A percentile compares a stretch with the other conserved stretches of the same genome.
phyloP scores from a whole-genome alignment of 2,113 vertebrate species.

The Mohoua ochrocephala region DNA sequence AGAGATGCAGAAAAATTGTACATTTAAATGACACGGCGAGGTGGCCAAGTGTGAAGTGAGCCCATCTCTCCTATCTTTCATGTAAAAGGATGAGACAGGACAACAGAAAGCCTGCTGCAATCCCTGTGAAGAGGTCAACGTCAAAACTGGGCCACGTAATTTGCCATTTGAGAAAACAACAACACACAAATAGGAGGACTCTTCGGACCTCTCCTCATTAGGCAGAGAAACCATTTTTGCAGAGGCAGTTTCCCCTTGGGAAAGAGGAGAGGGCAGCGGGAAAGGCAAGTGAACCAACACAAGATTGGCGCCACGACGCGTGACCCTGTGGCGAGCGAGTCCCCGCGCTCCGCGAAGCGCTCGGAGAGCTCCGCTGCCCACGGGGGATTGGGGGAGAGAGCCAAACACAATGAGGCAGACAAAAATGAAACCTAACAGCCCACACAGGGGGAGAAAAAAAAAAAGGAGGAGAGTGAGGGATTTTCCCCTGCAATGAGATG shows the following conservation, averaged over 20 bases:
- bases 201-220: slow-evolving; percentile 42
- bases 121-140: slow-evolving; percentile 22
- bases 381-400: neutral
- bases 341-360: neutral
- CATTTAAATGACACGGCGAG: slow-evolving; percentile 58
- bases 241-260: slow-evolving; percentile 34
- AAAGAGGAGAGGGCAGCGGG: neutral
- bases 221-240: slow-evolving; percentile 7
- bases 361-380: neutral
- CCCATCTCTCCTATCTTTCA: slow-evolving; percentile 38
- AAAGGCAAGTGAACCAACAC: slow-evolving; percentile 41
- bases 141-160: slow-evolving; percentile 25
- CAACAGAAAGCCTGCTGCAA: slow-evolving; percentile 33
- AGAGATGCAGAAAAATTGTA: slow-evolving; percentile 50
- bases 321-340: neutral
- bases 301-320: neutral
- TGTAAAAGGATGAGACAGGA: slow-evolving; percentile 63
- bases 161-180: slow-evolving; percentile 44
- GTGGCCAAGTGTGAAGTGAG: slow-evolving; percentile 55
- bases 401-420: slow-evolving; percentile 31
- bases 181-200: slow-evolving; percentile 33
- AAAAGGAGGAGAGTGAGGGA: neutral
- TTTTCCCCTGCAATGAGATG: neutral
- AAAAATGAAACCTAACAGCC: slow-evolving; percentile 14
- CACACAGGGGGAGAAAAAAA: neutral